Conservation (phyloP, 2,888 invertebrate species). For the Orchesella flavescens region DNA sequence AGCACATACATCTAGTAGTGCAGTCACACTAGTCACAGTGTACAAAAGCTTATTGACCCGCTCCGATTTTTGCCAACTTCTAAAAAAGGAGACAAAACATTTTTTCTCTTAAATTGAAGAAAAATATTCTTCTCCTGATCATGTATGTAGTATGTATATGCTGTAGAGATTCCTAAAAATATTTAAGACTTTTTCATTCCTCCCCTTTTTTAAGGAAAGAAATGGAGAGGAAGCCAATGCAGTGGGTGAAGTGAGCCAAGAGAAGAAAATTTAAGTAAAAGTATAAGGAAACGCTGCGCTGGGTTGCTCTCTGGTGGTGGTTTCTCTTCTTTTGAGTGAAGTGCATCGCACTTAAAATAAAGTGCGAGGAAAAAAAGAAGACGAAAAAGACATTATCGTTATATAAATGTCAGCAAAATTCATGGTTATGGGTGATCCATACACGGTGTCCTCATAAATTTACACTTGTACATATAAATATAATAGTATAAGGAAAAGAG, state of each 20-base stretch:
- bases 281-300: no score
- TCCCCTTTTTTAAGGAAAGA: not conserved
- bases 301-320: no score
- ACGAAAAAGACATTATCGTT: slow-evolving; percentile 67
- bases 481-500: no score
- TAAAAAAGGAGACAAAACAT: slow-evolving; percentile 12
- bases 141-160: no score
- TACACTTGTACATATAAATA: slow-evolving; percentile 3
- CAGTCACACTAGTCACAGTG: no score
- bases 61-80: slow-evolving; percentile 4
- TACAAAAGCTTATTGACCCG: slow-evolving; percentile 27
- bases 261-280: not conserved
- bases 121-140: no score
- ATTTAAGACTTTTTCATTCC: not conserved
- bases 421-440: slow-evolving; percentile 69
- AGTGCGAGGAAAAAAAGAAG: slow-evolving; percentile 61
- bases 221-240: not conserved
- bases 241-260: no score
- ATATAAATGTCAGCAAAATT: slow-evolving; percentile 70
- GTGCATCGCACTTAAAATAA: slow-evolving; percentile 64
- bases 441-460: slow-evolving; percentile 60
- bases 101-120: not conserved
- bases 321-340: slow-evolving; percentile 19
- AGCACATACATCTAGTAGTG: no score
- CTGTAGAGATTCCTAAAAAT: no score